Percentiles rank a stretch among this genome's conserved stretches.
Conservation (phyloP, 2,888 invertebrate species). For the Helleia helle region DNA sequence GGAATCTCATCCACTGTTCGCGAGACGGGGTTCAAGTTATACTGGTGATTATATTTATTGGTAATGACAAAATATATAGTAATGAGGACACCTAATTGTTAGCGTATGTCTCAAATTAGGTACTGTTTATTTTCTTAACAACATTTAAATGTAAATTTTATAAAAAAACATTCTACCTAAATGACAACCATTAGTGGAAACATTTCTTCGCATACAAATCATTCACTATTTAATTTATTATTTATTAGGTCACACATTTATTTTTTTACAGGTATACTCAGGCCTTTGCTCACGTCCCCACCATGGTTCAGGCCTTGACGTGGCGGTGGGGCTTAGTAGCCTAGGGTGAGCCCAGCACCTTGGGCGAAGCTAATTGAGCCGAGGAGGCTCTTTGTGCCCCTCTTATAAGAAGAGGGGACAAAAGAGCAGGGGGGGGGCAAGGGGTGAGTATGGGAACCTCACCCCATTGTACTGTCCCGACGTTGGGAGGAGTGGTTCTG, state of each 20-base stretch:
- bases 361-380: too few relatives aligned
- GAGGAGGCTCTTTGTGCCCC: too few relatives aligned
- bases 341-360: too few relatives aligned
- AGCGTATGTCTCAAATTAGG: background rate
- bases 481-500: too few relatives aligned
- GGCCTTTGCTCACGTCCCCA: too few relatives aligned
- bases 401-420: too few relatives aligned
- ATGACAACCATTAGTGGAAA: background rate
- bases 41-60: conserved; percentile 11
- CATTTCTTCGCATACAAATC: background rate
- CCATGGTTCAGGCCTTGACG: too few relatives aligned
- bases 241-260: conserved; percentile 4
- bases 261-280: too few relatives aligned
- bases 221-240: background rate
- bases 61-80: background rate
- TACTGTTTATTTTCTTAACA: background rate
- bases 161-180: background rate
- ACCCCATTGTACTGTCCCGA: too few relatives aligned
- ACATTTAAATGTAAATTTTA: background rate
- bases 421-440: too few relatives aligned
- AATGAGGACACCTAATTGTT: background rate
- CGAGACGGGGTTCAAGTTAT: conserved; percentile 12
- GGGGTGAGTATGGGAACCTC: too few relatives aligned
- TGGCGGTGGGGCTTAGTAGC: too few relatives aligned
- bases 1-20: background rate